phyloP scores from a whole-genome alignment of 2,888 invertebrate species.

The Acronicta alni region DNA sequence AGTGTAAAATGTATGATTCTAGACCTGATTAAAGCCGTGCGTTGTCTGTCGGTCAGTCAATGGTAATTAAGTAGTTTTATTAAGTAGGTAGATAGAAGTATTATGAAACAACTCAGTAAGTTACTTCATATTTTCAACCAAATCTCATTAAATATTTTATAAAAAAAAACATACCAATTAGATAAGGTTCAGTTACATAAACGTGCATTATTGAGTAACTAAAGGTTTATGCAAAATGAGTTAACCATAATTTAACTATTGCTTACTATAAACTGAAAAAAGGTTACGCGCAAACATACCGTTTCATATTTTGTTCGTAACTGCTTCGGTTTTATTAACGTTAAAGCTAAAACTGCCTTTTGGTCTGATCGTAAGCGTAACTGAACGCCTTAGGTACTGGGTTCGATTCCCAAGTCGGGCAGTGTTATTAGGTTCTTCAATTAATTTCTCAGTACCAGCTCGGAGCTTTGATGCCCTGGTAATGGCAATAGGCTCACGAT shows the following conservation, averaged over 20 bases:
- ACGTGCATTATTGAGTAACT: constrained; percentile 23
- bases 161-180: constrained; percentile 29
- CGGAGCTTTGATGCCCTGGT: too few species aligned
- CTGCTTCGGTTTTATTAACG: background rate
- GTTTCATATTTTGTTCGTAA: background rate
- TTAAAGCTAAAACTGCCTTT: too few species aligned
- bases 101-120: background rate
- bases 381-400: too few species aligned
- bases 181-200: constrained; percentile 27
- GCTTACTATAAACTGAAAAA: constrained; percentile 35
- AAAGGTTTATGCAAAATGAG: constrained; percentile 24
- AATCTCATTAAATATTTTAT: constrained; percentile 20
- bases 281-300: constrained; percentile 30
- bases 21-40: too few species aligned
- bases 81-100: background rate
- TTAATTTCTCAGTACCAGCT: too few species aligned
- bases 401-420: too few species aligned
- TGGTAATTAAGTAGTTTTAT: too few species aligned
- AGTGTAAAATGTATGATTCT: too few species aligned
- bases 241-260: constrained; percentile 30
- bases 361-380: too few species aligned
- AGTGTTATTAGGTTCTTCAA: too few species aligned
- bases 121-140: constrained; percentile 18
- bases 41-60: too few species aligned
- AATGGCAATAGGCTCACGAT: too few species aligned